Percentiles rank a stretch among this genome's conserved stretches.
Evolutionary conservation across 1,140 invertebrate genomes (phyloP).

Genomic region (Anadara kagoshimensis): DNA sequence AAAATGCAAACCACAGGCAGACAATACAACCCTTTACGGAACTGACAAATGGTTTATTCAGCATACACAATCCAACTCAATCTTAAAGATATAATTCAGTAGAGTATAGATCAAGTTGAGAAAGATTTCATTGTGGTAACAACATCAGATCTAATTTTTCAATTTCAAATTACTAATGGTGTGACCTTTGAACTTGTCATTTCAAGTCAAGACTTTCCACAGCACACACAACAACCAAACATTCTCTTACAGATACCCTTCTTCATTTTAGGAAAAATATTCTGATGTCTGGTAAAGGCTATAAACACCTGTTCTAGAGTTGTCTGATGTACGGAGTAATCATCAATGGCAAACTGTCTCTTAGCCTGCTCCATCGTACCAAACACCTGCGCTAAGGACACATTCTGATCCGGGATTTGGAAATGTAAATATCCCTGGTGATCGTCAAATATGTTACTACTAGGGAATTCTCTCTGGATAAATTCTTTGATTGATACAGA

Average conservation of each 20-base stretch:
- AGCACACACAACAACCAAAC: slow-evolving; percentile 2
- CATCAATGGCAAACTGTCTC: slow-evolving; percentile 78
- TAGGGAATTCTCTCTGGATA: slow-evolving; percentile 42
- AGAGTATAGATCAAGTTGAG: too few relatives aligned
- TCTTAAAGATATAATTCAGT: too few relatives aligned
- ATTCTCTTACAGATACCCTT: neutral
- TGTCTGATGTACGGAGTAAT: slow-evolving; percentile 85
- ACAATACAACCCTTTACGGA: too few relatives aligned
- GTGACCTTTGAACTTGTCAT: too few relatives aligned
- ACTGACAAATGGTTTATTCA: too few relatives aligned
- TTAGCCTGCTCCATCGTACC: slow-evolving; percentile 76
- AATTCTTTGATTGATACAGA: slow-evolving; percentile 28
- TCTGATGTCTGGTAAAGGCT: slow-evolving; percentile 73
- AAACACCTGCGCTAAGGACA: slow-evolving; percentile 81
- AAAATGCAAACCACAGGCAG: too few relatives aligned
- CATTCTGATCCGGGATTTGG: slow-evolving; percentile 62
- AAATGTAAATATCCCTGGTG: slow-evolving; percentile 80
- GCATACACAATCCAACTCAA: too few relatives aligned
- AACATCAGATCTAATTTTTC: too few relatives aligned
- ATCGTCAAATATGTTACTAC: slow-evolving; percentile 78
- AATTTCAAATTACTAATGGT: too few relatives aligned
- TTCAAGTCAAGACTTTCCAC: too few relatives aligned
- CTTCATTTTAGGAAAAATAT: slow-evolving; percentile 36
- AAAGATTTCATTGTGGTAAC: too few relatives aligned
- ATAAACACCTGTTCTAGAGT: slow-evolving; percentile 83